Evolutionary conservation across 1,140 invertebrate species (phyloP).

Genomic region (Phymorhynchus buccinoides): DNA sequence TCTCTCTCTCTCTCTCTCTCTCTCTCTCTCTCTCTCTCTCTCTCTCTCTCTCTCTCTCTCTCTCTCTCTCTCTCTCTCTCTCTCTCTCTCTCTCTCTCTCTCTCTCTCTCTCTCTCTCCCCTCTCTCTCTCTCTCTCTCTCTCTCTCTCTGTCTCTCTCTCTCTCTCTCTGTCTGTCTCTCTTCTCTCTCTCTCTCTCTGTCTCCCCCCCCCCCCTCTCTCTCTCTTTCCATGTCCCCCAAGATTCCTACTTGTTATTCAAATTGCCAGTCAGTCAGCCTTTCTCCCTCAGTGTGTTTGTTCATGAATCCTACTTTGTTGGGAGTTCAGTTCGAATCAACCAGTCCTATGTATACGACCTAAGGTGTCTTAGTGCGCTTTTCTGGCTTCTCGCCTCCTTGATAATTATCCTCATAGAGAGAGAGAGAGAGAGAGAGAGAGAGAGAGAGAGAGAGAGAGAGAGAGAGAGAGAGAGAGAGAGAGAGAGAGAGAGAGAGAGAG

Average conservation of each 20-base stretch:
- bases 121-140: background rate
- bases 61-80: background rate
- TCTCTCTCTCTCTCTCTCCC: background rate
- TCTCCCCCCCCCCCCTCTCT: background rate
- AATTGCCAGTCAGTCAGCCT: background rate
- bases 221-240: background rate
- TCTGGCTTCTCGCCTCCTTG: background rate
- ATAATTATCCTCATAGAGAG: background rate
- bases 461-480: background rate
- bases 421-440: background rate
- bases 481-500: too few species aligned
- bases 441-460: background rate
- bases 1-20: background rate
- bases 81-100: background rate
- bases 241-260: background rate
- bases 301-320: too few species aligned
- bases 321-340: too few species aligned
- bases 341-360: too few species aligned
- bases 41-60: background rate
- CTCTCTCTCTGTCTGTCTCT: background rate
- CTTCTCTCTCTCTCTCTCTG: background rate
- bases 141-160: slow-evolving; percentile 1
- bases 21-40: background rate
- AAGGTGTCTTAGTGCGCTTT: background rate
- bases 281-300: background rate